A percentile compares a stretch with the other conserved stretches of the same genome.
Evolutionary conservation across 2,113 vertebrate species (phyloP).

Genomic region (Eulemur rufifrons): DNA sequence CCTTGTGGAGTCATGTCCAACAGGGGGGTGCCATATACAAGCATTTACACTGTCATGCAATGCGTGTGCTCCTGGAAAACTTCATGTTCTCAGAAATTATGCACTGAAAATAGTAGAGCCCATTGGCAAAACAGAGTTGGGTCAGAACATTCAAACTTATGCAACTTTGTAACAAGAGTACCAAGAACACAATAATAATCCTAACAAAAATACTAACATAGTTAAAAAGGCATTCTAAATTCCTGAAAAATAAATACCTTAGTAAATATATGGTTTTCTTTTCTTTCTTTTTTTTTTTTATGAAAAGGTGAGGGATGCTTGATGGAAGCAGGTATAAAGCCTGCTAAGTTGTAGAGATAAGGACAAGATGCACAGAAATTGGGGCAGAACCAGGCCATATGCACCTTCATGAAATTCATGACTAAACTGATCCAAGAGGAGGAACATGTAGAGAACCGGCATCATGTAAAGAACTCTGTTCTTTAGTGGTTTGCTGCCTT

Average conservation of each 20-base stretch:
- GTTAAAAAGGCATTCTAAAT: not conserved
- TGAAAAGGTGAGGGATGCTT: not conserved
- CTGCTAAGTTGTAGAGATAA: not conserved
- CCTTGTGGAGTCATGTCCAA: not conserved
- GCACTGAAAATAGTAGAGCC: not conserved
- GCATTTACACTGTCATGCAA: not conserved
- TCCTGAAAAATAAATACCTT: not conserved
- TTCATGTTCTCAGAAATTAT: not conserved
- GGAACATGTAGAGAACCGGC: fast-evolving
- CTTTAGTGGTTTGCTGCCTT: not conserved
- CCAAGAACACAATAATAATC: not conserved
- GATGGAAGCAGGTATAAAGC: not conserved
- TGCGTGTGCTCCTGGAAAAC: not conserved
- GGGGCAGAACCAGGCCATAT: not conserved
- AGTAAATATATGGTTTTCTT: not conserved
- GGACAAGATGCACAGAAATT: not conserved
- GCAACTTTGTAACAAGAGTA: not conserved
- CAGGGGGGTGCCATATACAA: not conserved
- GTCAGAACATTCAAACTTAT: not conserved
- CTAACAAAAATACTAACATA: not conserved
- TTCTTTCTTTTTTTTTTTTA: not conserved
- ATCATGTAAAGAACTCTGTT: not conserved
- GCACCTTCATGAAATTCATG: not conserved
- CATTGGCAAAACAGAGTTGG: not conserved
- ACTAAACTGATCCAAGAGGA: not conserved